phyloP scores from a whole-genome alignment of 2,888 invertebrate species.

The Tanypteryx hageni region DNA sequence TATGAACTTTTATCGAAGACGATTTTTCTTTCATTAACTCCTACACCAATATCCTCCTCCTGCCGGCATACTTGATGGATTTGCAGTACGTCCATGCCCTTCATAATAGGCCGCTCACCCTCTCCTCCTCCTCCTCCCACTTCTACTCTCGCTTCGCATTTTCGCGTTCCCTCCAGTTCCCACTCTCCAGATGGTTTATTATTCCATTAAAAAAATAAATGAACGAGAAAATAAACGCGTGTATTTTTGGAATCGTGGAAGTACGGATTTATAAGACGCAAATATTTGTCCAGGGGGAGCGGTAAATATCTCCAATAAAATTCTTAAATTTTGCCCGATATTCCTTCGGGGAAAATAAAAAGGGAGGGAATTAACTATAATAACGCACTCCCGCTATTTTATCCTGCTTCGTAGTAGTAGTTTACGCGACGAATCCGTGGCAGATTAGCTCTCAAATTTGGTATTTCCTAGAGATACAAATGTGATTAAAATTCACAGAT shows the following conservation, averaged over 20 bases:
- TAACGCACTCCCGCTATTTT: not conserved
- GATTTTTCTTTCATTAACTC: no score
- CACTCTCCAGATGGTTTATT: conserved; percentile 2
- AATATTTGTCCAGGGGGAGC: not conserved
- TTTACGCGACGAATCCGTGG: not conserved
- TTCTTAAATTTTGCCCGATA: not conserved
- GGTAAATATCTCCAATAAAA: conserved; percentile 34
- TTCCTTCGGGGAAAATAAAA: not conserved
- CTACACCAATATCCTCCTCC: no score
- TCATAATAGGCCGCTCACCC: not conserved
- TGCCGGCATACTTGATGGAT: not conserved
- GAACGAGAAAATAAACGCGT: not conserved
- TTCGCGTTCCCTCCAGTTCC: not conserved
- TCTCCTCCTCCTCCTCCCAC: not conserved
- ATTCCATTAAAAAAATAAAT: conserved; percentile 14
- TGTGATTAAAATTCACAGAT: not conserved
- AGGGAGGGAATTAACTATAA: no score
- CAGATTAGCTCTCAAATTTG: not conserved
- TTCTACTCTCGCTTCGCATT: not conserved
- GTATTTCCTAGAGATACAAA: not conserved
- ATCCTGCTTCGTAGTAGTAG: not conserved
- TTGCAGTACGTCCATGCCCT: not conserved
- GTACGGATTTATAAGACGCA: not conserved
- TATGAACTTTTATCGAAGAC: no score
- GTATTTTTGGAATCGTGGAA: not conserved